Percentiles rank a stretch among this genome's conserved stretches.
Evolutionary conservation across 2,888 invertebrate species (phyloP).

Genomic region (Caenorhabditis sp.): DNA sequence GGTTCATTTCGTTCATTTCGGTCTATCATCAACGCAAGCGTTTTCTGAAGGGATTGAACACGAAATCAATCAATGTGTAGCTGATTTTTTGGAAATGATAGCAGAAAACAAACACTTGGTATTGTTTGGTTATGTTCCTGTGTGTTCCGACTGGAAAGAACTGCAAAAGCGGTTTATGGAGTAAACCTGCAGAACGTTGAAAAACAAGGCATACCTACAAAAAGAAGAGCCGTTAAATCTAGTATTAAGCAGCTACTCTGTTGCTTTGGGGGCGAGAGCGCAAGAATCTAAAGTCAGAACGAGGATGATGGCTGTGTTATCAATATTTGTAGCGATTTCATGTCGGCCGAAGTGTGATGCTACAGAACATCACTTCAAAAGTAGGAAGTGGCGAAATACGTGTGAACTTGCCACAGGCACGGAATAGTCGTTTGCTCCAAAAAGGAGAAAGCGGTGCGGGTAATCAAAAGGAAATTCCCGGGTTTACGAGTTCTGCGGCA

Average conservation of each 20-base stretch:
- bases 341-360: neutral
- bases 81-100: neutral
- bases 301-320: neutral
- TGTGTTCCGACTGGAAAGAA: neutral
- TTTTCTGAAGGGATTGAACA: neutral
- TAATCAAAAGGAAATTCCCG: constrained; percentile 25
- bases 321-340: constrained; percentile 10
- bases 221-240: constrained; percentile 2
- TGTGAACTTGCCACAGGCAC: neutral
- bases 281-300: neutral
- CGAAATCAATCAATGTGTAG: neutral
- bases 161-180: constrained; percentile 28
- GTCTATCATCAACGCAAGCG: neutral
- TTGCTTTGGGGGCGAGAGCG: neutral
- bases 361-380: constrained; percentile 11
- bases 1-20: constrained; percentile 7
- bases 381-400: neutral
- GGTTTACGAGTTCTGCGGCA: constrained; percentile 34
- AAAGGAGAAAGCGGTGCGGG: constrained; percentile 11
- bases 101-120: no score
- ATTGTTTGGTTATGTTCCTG: neutral
- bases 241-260: neutral
- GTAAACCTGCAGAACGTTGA: constrained; percentile 8
- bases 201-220: constrained; percentile 2
- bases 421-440: neutral